Evolutionary conservation across 2,113 vertebrate species (phyloP), one percentile per base, ranked within the genome.

Genomic region (Okapia johnstoni): DNA sequence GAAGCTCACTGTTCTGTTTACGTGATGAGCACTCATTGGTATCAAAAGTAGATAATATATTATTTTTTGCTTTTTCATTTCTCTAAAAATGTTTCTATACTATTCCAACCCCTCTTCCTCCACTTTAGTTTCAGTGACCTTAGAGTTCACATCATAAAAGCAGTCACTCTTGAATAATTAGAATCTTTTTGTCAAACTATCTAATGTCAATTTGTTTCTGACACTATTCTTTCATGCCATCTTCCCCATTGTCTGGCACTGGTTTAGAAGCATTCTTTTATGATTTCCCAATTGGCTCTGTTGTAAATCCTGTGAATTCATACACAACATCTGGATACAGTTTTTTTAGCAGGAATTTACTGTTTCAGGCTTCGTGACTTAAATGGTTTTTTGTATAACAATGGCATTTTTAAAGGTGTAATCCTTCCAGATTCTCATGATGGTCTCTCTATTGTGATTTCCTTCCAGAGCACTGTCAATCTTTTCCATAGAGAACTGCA

Each of bases 21-120:
- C 13, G n/a, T 43, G 1, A 48, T 63, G 25, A 16, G 5, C 0
- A 12, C 19, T 5, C 55, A 52, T 3, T 76, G 6, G 5, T 8
- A 48, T 63, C 48, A 88, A 86, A 76, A 70, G n/a, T 40, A 70
- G 26, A 76, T 26, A 43, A 76, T 55, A 36, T 7, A 55, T 55
- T 23, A 15, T 23, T 55, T 19, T 55, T 83, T 83, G 33, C 21
- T 36, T 26, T 55, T 83, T 26, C n/a, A 55, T 15, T 10, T 83
- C 12, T 83, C n/a, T 83, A 83, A 36, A 55, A 83, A 54, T 55
- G 80, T 55, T 36, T 55, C 19, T 83, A 36, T 54, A 81, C 30
- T 23, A n/a, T 83, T 55, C 6, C 36, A 36, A 83, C 21, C 80
- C 33, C 33, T n/a, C 30, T 54, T 36, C 30, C 19, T n/a, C 33